These are phyloP conservation scores for Drosophila colorata DNA, from an alignment of 2,888 invertebrate species.

Conservation along the genomic window DNA sequence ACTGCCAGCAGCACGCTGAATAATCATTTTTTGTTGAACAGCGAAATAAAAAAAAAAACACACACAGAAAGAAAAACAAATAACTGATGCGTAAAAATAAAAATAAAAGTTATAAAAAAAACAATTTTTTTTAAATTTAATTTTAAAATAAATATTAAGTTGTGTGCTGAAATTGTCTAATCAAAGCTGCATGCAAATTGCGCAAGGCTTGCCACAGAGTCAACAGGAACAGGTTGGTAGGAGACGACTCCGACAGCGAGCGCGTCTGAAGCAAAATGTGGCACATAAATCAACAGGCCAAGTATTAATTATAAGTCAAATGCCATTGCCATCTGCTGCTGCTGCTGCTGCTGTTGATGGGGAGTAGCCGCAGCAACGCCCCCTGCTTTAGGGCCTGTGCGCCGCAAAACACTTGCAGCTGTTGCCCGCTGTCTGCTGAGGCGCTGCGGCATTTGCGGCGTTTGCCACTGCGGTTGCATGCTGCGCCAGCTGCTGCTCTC, in stretches of 20 bases:
- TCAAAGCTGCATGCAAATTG: constrained; percentile 47
- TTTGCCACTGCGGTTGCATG: constrained; percentile 55
- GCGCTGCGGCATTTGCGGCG: constrained; percentile 20
- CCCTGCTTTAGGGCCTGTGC: constrained; percentile 36
- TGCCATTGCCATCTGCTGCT: constrained; percentile 66
- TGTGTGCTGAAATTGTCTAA: constrained; percentile 37
- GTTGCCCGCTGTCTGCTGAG: constrained; percentile 38
- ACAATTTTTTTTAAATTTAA: neutral
- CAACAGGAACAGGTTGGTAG: constrained; percentile 37
- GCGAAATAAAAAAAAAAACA: constrained; percentile 36
- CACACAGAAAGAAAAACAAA: constrained; percentile 6
- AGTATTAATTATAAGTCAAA: constrained; percentile 72
- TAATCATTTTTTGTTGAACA: constrained; percentile 16
- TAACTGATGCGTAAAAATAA: constrained; percentile 31
- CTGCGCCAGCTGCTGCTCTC: constrained; percentile 53
- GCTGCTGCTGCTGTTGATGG: constrained; percentile 16
- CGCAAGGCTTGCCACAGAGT: constrained; percentile 25
- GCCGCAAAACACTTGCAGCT: constrained; percentile 73
- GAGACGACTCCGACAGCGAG: neutral
- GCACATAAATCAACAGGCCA: constrained; percentile 64
- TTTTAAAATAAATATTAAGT: constrained; percentile 21
- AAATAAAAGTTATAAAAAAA: constrained; percentile 21
- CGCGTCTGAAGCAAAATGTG: constrained; percentile 50
- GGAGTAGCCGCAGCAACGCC: constrained; percentile 18
- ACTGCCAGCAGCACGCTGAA: constrained; percentile 23